Conservation (phyloP, 1,140 invertebrate genomes). For the Caerostris darwini region DNA sequence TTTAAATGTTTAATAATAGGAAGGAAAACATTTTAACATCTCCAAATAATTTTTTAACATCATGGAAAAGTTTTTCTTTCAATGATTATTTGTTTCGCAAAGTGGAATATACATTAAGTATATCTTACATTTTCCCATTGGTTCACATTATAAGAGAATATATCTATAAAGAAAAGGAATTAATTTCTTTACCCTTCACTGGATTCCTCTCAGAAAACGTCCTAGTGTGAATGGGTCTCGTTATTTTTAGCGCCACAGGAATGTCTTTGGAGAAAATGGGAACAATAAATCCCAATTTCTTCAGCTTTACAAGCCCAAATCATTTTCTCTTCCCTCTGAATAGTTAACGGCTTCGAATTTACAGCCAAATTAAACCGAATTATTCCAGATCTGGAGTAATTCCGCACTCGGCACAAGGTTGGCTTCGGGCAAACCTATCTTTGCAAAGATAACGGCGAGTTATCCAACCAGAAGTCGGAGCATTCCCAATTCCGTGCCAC, state of each 20-base stretch:
- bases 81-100: too few species aligned
- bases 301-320: constrained; percentile 31
- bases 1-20: too few species aligned
- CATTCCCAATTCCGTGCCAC: constrained; percentile 2
- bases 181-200: too few species aligned
- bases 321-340: neutral
- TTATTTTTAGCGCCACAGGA: neutral
- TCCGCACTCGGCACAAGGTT: constrained; percentile 7
- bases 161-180: too few species aligned
- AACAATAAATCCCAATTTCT: constrained; percentile 57
- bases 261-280: neutral
- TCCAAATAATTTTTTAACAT: too few species aligned
- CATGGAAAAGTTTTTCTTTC: too few species aligned
- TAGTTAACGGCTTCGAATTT: constrained; percentile 54
- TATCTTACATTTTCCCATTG: too few species aligned
- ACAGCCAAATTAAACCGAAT: constrained; percentile 51
- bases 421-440: neutral
- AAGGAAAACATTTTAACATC: too few species aligned
- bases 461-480: constrained; percentile 30
- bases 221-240: too few species aligned
- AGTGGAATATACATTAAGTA: too few species aligned
- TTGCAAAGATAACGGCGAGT: neutral
- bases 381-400: constrained; percentile 40
- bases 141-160: too few species aligned
- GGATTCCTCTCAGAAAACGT: too few species aligned